These are phyloP conservation scores for Tetragonula carbonaria DNA, from an alignment of 2,888 invertebrate genomes.

Conservation along the genomic window DNA sequence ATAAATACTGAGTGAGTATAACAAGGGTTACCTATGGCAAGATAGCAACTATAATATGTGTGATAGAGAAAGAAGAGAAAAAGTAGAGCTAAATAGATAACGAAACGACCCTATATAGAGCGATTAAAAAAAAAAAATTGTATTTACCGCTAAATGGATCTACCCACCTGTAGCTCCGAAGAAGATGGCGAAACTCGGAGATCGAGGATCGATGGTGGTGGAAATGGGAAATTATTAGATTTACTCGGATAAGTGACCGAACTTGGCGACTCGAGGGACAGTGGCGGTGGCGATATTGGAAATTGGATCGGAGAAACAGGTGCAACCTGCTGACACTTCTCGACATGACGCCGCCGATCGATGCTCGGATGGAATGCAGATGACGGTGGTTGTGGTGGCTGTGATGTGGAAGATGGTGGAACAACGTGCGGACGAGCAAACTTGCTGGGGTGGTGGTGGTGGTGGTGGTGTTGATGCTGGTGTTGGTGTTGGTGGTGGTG, in stretches of 20 bases:
- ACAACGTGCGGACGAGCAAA: slow-evolving; percentile 73
- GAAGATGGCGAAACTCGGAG: slow-evolving; percentile 81
- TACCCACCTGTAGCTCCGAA: slow-evolving; percentile 82
- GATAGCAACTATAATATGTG: slow-evolving; percentile 53
- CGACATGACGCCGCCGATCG: slow-evolving; percentile 69
- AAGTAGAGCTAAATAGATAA: slow-evolving; percentile 41
- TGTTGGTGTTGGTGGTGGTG: slow-evolving; percentile 67
- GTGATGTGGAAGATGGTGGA: slow-evolving; percentile 68
- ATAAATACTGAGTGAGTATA: slow-evolving; percentile 21
- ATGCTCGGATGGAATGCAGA: slow-evolving; percentile 72
- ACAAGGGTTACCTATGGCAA: slow-evolving; percentile 39
- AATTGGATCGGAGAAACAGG: slow-evolving; percentile 80
- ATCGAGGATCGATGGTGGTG: slow-evolving; percentile 81
- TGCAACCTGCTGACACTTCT: slow-evolving; percentile 80
- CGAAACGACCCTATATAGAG: slow-evolving; percentile 42
- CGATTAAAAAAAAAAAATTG: slow-evolving; percentile 1
- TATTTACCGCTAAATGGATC: slow-evolving; percentile 33
- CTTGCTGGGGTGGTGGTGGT: slow-evolving; percentile 70
- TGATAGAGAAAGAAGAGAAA: slow-evolving; percentile 61
- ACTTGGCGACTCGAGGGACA: slow-evolving; percentile 86
- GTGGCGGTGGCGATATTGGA: slow-evolving; percentile 87
- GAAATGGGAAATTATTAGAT: slow-evolving; percentile 79
- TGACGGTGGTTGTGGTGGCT: slow-evolving; percentile 80
- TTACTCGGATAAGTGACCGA: slow-evolving; percentile 78
- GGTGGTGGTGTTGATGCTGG: slow-evolving; percentile 63